Base-by-base conservation (phyloP, 2,113 vertebrate species). In the Chaetodon trifascialis region DNA sequence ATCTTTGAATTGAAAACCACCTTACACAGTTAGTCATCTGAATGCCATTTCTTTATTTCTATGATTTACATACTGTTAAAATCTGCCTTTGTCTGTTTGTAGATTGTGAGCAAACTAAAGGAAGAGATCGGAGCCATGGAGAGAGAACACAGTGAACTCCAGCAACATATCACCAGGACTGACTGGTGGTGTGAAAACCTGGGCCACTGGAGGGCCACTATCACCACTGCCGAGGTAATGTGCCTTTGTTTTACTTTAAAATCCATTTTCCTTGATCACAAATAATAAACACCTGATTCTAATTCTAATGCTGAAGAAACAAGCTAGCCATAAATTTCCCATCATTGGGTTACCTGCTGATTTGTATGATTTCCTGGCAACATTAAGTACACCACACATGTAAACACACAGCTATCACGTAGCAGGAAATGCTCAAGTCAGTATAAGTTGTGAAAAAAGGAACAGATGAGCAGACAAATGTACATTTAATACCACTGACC, bases 141-240 rank as follows among this genome's bases (percentile, higher is more conserved):
- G 89, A 97, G 94, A 87, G 98, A 99, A 82, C 96, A 97, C 88
- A 93, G 86, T 23, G 98, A 99, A 74, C 97, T 99, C 14, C 97
- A 98, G 92, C 90, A 97, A 60, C 98, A 99, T 84, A 97, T 99
- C 92, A 96, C 94, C 3, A 95, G 98, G 75, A 99, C 98, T 0
- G 98, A 99, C 75, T 97, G 97, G 96, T 99, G 98, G 98, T 99
- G 98, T 90, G 98, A 99, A 87, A 98, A 99, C 84, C 94, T 99
- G 11, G 97, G 98, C 21, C 92, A 96, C 90, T 99, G 98, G 98
- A 97, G 95, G 91, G 98, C 98, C 3, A 85, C 94, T 17, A 97
- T 99, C 63, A 95, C 94, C 69, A 92, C 94, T 25, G 96, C 96
- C 4, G 98, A 99, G 96, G 98, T 99, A 86, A 74, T 23, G 14